Base-by-base conservation (phyloP, 2,113 vertebrate genomes). In the Nycticryphes semicollaris region DNA sequence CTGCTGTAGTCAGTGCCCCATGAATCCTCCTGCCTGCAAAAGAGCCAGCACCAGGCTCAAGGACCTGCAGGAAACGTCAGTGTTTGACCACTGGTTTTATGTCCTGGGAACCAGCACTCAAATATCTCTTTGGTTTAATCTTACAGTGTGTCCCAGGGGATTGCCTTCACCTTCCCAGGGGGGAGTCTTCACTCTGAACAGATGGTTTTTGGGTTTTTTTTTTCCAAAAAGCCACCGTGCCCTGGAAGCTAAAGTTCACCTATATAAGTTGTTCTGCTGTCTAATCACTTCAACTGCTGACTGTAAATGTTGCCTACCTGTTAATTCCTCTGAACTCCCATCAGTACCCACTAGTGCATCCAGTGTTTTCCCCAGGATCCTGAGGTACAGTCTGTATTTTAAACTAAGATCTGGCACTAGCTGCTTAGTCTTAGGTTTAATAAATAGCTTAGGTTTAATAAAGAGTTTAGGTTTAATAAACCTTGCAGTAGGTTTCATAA, bases 161-260 rank as follows among this genome's bases (percentile, higher is more conserved):
- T 43, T 1, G 1, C 50, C 57, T 81, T 78, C 13, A 16, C 81
- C 60, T 53, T 79, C 70, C 48, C 21, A 7, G 70, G 47, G 33
- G 21, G 5, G 3, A 50, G 23, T 74, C 83, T 83, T 87, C 24
- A 19, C 22, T 64, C 50, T 91, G 43, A 87, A 39, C 48, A 50
- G 30, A 22, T 70, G 48, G 48, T n/a, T n/a, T n/a, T n/a, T n/a
- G n/a, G n/a, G n/a, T n/a, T n/a, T n/a, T 86, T 68, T 27, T 50
- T 92, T 95, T 91, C 63, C 63, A 54, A 93, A 88, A 91, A 45
- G 63, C 73, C 66, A 80, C 33, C 9, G 7, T 56, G n/a, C 18
- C 53, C 69, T 86, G 48, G 62, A 84, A 95, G 69, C 73, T 75
- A 63, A 74, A n/a, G 41, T 43, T 84, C 70, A 74, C 79, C 73